Percentiles rank a stretch among this genome's conserved stretches.
Conservation (phyloP, 2,797 vertebrate genomes). For the Limnodromus scolopaceus region DNA sequence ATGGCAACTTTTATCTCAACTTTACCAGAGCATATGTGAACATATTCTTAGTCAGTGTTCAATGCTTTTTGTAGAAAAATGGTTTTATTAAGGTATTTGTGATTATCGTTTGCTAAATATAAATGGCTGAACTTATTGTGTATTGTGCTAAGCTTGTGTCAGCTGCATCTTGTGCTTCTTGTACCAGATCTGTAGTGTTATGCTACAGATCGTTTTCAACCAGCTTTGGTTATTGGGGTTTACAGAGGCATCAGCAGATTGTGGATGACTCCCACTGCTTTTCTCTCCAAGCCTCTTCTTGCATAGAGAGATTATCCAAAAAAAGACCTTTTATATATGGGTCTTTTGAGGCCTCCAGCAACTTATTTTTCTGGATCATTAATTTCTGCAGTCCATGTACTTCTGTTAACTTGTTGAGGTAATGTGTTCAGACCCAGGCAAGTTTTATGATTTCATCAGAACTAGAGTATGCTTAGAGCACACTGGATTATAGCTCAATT, state of each 20-base stretch:
- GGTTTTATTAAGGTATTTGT: neutral
- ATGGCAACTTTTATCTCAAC: neutral
- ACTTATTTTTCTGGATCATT: neutral
- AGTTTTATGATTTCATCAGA: conserved; percentile 17
- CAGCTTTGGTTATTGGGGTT: neutral
- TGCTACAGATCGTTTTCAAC: neutral
- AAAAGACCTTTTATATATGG: neutral
- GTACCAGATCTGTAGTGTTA: neutral
- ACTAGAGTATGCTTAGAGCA: neutral
- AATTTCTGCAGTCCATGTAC: neutral
- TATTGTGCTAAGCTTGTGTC: neutral
- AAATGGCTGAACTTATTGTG: neutral
- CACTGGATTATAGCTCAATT: conserved; percentile 10
- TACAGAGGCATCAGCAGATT: neutral
- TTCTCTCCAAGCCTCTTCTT: neutral
- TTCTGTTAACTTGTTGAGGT: neutral
- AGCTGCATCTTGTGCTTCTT: neutral
- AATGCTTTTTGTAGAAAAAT: neutral
- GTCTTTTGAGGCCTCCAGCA: neutral
- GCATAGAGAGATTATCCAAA: neutral
- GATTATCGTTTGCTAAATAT: neutral
- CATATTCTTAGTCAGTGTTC: neutral
- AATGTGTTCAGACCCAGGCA: neutral
- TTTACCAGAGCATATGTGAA: neutral
- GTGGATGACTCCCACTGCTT: neutral